Evolutionary conservation across 2,888 invertebrate species (phyloP).

Genomic region (Ephialtes manifestator): DNA sequence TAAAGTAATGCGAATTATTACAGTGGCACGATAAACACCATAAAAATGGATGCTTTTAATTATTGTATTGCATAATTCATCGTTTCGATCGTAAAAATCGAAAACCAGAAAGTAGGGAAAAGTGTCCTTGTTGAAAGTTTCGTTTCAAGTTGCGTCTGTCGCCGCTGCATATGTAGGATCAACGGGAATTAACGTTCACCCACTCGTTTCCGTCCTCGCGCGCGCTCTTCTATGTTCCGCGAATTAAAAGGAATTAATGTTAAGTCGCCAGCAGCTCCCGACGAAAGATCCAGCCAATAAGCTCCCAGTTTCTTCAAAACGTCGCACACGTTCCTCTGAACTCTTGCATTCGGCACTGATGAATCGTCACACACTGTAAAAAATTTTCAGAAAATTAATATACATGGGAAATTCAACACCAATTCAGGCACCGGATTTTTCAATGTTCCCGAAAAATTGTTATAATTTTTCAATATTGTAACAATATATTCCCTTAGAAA

Average conservation of each 20-base stretch:
- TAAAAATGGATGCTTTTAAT: not conserved
- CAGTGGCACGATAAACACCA: not conserved
- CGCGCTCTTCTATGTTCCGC: conserved; percentile 27
- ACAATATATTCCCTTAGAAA: too few species aligned
- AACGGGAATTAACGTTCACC: conserved; percentile 60
- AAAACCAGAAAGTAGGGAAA: not conserved
- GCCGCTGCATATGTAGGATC: conserved; percentile 27
- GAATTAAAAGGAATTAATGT: conserved; percentile 66
- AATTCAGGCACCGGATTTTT: too few species aligned
- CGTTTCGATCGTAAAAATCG: not conserved
- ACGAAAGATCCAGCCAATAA: not conserved
- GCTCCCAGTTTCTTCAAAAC: conserved; percentile 23
- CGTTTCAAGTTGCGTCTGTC: not conserved
- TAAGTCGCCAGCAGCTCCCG: conserved; percentile 40
- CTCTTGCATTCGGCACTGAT: conserved; percentile 18
- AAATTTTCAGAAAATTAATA: too few species aligned
- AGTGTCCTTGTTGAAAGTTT: not conserved
- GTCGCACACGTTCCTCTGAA: not conserved
- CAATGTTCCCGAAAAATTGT: too few species aligned
- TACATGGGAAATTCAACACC: too few species aligned
- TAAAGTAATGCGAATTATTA: not conserved
- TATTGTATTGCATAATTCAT: not conserved
- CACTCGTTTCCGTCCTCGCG: conserved; percentile 65
- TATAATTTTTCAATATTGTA: too few species aligned
- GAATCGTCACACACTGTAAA: not conserved